Base-by-base conservation (phyloP, 2,797 vertebrate species). In the Telmatherina bonti region DNA sequence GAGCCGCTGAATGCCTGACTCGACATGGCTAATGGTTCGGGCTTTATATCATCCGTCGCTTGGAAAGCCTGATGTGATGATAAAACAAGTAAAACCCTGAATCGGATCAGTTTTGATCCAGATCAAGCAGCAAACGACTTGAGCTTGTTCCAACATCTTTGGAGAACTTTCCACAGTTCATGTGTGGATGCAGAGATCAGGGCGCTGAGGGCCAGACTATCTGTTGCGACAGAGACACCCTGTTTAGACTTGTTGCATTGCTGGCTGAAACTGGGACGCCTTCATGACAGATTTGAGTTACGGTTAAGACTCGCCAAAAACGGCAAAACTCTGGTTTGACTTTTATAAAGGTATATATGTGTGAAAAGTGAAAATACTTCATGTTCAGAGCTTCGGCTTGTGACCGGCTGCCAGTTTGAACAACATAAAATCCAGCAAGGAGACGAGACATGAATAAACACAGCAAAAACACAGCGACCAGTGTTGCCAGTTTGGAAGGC, bases 1-100 rank as follows among this genome's bases (percentile, higher is more conserved):
- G 75, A 68, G 22, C 62, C 61, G 20, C 63, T 65, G 70, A 77
- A 72, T n/a, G 67, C 62, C 69, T 75, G 68, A 72, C 76, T 81
- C 62, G 43, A 68, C 67, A 64, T 36, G 30, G 15, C 24, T 55
- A 53, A 53, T 53, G 7, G 27, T 53, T 29, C 15, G 1, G 13
- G 51, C 13, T 53, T 53, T 18, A 18, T 7, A 29, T 53, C 51
- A 29, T 29, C 51, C 12, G 29, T 13, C 51, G 18, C 1, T 26
- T 24, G 47, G 22, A 51, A 51, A 12, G 22, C 26, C 24, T 29
- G 51, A 53, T 15, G 51, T 16, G 2, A 53, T 26, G 3, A 27
- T 27, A 24, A 26, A 53, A 53, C 51, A 7, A 53, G 51, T 53
- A 29, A 53, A 53, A 53, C 16, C 51, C 51, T 53, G 26, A 53